Evolutionary conservation across 2,113 vertebrate species (phyloP).

Genomic region (Sakesphorus luctuosus): DNA sequence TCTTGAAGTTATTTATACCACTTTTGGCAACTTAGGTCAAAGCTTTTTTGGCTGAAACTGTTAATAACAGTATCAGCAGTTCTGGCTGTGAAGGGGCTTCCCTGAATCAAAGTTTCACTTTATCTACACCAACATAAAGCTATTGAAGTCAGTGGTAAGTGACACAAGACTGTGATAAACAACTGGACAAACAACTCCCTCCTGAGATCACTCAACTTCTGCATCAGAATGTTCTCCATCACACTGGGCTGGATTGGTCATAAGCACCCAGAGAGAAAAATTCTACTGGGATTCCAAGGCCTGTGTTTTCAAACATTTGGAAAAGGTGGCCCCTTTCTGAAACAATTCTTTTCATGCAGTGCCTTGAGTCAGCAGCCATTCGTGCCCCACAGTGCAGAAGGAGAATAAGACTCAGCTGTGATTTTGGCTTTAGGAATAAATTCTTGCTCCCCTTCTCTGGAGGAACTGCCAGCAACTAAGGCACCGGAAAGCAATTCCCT

Average conservation of each 20-base stretch:
- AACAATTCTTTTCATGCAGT: neutral
- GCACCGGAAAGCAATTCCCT: neutral
- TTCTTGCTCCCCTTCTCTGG: neutral
- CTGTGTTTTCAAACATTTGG: neutral
- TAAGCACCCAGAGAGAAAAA: neutral
- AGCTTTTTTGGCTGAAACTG: neutral
- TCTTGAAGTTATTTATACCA: neutral
- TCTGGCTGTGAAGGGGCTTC: neutral
- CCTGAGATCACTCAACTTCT: neutral
- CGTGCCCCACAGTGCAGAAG: neutral
- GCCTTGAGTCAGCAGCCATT: neutral
- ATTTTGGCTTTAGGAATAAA: neutral
- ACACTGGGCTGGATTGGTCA: neutral
- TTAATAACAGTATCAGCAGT: neutral
- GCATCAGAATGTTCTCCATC: neutral
- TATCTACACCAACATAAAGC: neutral
- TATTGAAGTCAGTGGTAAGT: neutral
- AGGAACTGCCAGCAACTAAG: conserved; percentile 17
- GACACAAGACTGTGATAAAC: neutral
- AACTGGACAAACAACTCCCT: neutral
- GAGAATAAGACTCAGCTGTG: neutral
- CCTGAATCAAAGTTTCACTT: neutral
- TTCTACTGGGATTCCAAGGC: neutral
- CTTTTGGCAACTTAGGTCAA: neutral
- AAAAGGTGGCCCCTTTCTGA: neutral